Evolutionary conservation across 2,113 vertebrate genomes (phyloP).

Genomic region (Neolamprologus devosi): DNA sequence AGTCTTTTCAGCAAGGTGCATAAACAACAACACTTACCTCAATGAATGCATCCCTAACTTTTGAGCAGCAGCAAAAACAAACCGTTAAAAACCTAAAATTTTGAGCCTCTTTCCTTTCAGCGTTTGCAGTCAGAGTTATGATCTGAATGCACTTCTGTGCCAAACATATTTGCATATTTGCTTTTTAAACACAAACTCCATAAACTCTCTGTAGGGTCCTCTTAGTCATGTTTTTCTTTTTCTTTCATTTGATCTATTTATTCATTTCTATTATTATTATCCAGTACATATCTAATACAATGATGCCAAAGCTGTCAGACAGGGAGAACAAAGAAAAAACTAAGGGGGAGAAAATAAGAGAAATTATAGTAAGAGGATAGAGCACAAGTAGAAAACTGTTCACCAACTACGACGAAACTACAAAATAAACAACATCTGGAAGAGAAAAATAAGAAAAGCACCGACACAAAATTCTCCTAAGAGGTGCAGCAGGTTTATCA

Average conservation of each 20-base stretch:
- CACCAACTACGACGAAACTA: not conserved
- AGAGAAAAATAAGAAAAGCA: not conserved
- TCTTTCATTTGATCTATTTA: not conserved
- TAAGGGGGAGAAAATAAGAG: not conserved
- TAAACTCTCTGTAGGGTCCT: not conserved
- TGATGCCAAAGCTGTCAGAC: not conserved
- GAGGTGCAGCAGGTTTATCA: not conserved
- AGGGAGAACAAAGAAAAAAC: not conserved
- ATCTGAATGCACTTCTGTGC: not conserved
- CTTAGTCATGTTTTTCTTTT: not conserved
- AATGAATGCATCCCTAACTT: not conserved
- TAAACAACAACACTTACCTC: not conserved
- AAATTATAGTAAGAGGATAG: rapidly evolving
- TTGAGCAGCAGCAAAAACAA: not conserved
- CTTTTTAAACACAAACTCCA: not conserved
- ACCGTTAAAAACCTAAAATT: rapidly evolving
- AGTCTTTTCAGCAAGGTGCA: not conserved
- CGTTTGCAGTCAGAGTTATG: not conserved
- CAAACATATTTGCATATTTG: not conserved
- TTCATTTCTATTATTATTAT: not conserved
- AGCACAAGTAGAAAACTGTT: not conserved
- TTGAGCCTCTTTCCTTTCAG: not conserved
- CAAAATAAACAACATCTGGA: not conserved
- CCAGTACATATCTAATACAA: not conserved
- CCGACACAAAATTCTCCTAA: not conserved